Evolutionary conservation across 2,797 vertebrate species (phyloP).

Genomic region (Phalloptychus januarius): DNA sequence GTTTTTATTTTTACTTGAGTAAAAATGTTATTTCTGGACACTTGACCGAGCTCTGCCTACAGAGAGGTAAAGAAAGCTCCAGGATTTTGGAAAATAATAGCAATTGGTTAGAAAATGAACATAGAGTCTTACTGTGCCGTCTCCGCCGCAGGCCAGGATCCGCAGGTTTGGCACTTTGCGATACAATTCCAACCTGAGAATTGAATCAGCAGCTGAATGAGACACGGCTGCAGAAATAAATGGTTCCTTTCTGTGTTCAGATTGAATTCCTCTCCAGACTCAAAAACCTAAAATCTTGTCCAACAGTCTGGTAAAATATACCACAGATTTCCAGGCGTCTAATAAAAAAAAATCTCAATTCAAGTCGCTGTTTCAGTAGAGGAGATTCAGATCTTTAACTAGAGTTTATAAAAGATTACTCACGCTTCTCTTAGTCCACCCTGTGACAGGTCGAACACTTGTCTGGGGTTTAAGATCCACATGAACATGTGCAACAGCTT

Average conservation of each 20-base stretch:
- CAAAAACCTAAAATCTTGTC: neutral
- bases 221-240: neutral
- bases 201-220: conserved; percentile 17
- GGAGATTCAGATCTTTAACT: too few relatives aligned
- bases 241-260: neutral
- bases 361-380: too few relatives aligned
- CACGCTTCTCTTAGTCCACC: conserved; percentile 96
- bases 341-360: neutral
- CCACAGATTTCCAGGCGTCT: neutral
- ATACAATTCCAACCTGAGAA: conserved; percentile 91
- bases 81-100: neutral
- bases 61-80: conserved; percentile 24
- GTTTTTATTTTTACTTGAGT: too few relatives aligned
- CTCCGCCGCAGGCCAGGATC: conserved; percentile 95
- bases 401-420: conserved; percentile 70
- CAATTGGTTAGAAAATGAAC: neutral
- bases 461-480: conserved; percentile 98
- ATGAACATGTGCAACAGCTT: conserved; percentile 99
- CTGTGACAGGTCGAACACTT: conserved; percentile 98
- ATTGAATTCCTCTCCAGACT: neutral
- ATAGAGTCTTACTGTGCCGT: conserved; percentile 88
- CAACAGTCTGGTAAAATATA: neutral
- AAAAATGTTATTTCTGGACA: too few relatives aligned
- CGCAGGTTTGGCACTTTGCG: conserved; percentile 98
- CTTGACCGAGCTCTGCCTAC: conserved; percentile 70